Evolutionary conservation across 2,888 invertebrate genomes (phyloP).

Genomic region (Chrysina gloriosa): DNA sequence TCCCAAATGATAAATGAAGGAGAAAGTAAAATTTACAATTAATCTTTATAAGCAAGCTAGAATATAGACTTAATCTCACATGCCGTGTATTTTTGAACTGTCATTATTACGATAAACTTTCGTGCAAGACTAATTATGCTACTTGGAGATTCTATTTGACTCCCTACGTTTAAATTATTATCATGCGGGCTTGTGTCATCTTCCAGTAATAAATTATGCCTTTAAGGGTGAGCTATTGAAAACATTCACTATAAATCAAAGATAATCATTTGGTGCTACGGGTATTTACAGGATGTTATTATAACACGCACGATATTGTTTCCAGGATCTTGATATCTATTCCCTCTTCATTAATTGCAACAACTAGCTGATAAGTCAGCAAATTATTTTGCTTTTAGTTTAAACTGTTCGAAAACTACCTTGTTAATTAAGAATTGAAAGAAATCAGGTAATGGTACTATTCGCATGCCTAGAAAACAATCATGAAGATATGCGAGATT

Average conservation of each 20-base stretch:
- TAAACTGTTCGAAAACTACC: too few relatives aligned
- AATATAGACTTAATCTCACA: too few relatives aligned
- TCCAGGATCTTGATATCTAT: neutral
- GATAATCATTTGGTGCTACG: slow-evolving; percentile 9
- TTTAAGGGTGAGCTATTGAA: neutral
- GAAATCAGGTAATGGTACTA: too few relatives aligned
- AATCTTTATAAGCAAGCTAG: too few relatives aligned
- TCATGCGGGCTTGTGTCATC: slow-evolving; percentile 28
- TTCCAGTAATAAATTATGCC: slow-evolving; percentile 4
- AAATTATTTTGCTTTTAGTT: too few relatives aligned
- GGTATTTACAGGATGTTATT: slow-evolving; percentile 2
- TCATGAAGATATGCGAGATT: too few relatives aligned
- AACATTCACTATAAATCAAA: slow-evolving; percentile 22
- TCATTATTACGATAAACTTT: neutral
- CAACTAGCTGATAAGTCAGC: too few relatives aligned
- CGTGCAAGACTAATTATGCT: neutral
- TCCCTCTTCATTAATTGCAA: too few relatives aligned
- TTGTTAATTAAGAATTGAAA: too few relatives aligned
- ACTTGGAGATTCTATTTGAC: neutral
- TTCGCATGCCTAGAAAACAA: too few relatives aligned
- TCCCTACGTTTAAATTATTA: neutral
- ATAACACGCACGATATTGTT: neutral
- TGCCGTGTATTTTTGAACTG: neutral
- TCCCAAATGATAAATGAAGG: too few relatives aligned
- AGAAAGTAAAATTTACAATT: neutral